phyloP scores from a whole-genome alignment of 2,113 vertebrate species.

The Pluvialis apricaria region DNA sequence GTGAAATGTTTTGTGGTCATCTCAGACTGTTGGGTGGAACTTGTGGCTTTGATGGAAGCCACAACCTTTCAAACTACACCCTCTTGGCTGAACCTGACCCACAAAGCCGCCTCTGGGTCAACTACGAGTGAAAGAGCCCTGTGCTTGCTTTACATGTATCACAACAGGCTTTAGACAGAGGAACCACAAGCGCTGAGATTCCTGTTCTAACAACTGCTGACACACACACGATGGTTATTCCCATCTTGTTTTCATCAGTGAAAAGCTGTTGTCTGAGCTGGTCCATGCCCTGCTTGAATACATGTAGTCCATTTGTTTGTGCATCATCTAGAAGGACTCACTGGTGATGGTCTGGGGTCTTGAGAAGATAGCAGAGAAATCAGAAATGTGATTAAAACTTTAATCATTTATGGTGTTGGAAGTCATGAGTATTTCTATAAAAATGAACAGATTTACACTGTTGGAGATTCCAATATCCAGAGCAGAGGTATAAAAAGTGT shows the following conservation, averaged over 20 bases:
- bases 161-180: neutral
- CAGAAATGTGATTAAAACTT: neutral
- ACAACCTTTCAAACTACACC: neutral
- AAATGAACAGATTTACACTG: neutral
- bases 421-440: neutral
- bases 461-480: neutral
- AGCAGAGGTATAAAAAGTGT: neutral
- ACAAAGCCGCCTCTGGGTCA: neutral
- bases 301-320: neutral
- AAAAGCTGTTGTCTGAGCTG: neutral
- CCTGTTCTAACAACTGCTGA: neutral
- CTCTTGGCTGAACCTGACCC: neutral
- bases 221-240: neutral
- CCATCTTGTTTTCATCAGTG: neutral
- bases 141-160: neutral
- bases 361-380: neutral
- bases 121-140: rapidly evolving
- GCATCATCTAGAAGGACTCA: neutral
- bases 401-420: neutral
- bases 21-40: neutral
- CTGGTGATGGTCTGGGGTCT: neutral
- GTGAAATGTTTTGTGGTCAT: neutral
- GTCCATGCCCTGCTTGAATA: neutral
- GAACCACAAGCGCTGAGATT: neutral
- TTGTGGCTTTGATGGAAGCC: neutral